Evolutionary conservation across 2,797 vertebrate genomes (phyloP), one percentile per base, ranked within the genome.

Genomic region (Liasis olivaceus): DNA sequence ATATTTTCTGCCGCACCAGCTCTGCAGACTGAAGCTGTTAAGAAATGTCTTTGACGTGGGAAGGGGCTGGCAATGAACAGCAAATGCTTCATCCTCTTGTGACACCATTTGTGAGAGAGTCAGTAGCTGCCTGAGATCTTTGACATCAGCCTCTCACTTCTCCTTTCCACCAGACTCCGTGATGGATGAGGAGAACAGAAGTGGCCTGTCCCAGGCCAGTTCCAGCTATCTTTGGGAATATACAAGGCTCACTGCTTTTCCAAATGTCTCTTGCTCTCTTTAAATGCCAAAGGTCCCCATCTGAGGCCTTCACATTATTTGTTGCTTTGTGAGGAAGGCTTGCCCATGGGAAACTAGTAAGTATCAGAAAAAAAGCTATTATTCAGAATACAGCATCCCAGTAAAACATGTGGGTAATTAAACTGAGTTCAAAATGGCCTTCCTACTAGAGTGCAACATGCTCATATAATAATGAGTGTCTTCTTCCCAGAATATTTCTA

Each of bases 301-400:
- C 24, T 89, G 90, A 95, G 12, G 1, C 1, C 24, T 2, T 0
- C 81, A 13, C 90, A 47, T 92, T 81, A 28, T 93, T 87, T 94
- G 24, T 26, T 94, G 90, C 93, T 92, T 63, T 60, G 22, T 86
- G 62, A 94, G 91, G 90, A 85, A 94, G 93, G 13, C 91, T 6
- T 4, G 31, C 8, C 31, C 69, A 42, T 22, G 15, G 92, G 81
- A 95, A 94, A 2, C 9, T 26, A 26, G 56, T 26, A 92, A 3
- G 13, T 47, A 92, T 91, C 28, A 77, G 28, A 92, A 94, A 90
- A 54, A 94, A 94, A 95, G 17, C 2, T 3, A 28, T 86, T 81
- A 11, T 87, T 95, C 66, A 31, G 85, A 92, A 77, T 1, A 59
- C 81, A 84, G 24, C 0, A 4, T 0, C 0, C 14, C 5, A 62